A percentile compares a stretch with the other conserved stretches of the same genome.
Conservation (phyloP, 2,113 vertebrate species). For the Pelusios castaneus region DNA sequence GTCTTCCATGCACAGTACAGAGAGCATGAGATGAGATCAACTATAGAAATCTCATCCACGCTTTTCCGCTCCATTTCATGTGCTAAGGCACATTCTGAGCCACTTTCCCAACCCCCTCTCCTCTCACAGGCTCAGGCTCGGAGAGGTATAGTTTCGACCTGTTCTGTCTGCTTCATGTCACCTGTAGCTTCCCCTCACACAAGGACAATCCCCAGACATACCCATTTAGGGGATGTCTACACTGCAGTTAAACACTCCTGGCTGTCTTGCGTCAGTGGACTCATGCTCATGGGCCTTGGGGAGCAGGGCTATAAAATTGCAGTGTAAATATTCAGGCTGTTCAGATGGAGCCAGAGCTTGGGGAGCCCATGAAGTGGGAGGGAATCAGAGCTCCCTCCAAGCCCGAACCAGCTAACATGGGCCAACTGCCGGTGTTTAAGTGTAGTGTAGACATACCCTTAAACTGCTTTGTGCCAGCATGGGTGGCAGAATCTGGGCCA, state of each 20-base stretch:
- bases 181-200: not conserved
- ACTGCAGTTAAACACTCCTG: not conserved
- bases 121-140: too few species aligned
- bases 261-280: not conserved
- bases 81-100: not conserved
- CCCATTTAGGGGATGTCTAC: not conserved
- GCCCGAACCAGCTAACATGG: not conserved
- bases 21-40: not conserved
- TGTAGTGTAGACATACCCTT: not conserved
- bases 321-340: not conserved
- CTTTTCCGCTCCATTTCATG: not conserved
- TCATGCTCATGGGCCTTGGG: not conserved
- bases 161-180: not conserved
- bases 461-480: accelerated
- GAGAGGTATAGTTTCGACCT: not conserved
- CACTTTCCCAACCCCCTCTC: not conserved
- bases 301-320: not conserved
- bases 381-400: not conserved
- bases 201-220: not conserved
- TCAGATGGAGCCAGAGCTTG: not conserved
- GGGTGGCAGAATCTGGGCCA: not conserved
- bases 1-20: not conserved
- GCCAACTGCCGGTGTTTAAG: not conserved
- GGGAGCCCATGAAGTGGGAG: not conserved
- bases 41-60: not conserved